Percentiles rank a stretch among this genome's conserved stretches.
These are phyloP conservation scores for Yponomeuta cagnagella DNA, from an alignment of 2,888 invertebrate species.

Conservation along the genomic window DNA sequence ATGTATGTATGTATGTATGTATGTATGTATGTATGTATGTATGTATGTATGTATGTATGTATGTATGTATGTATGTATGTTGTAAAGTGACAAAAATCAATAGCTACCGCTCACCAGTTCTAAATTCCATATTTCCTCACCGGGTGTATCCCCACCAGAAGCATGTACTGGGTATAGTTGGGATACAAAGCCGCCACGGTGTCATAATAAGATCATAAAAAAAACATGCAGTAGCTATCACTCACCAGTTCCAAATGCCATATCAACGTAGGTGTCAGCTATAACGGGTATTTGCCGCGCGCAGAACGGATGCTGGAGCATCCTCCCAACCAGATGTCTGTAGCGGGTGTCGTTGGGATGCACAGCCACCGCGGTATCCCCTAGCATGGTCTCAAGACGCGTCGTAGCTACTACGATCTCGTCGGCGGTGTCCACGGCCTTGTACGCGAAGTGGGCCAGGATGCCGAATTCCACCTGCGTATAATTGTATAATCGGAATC, in stretches of 20 bases:
- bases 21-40: no score
- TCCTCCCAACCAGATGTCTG: conserved; percentile 86
- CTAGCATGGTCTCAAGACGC: conserved; percentile 98
- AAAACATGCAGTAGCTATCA: neutral
- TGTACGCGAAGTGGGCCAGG: conserved; percentile 93
- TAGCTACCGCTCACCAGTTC: no score
- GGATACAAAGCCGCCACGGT: conserved; percentile 99
- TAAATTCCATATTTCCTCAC: no score
- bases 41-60: no score
- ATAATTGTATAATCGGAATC: neutral
- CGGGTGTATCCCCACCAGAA: no score
- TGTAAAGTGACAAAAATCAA: no score
- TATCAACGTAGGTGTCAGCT: conserved; percentile 95
- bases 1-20: no score
- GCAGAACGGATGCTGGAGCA: conserved; percentile 91
- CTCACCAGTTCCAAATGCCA: conserved; percentile 94
- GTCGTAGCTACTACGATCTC: conserved; percentile 97
- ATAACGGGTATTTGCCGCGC: conserved; percentile 90
- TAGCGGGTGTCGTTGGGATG: conserved; percentile 92
- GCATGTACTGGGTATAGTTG: conserved; percentile 74
- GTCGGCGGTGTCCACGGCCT: conserved; percentile 81
- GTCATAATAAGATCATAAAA: conserved; percentile 63
- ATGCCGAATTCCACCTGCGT: conserved; percentile 92
- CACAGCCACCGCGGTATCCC: conserved; percentile 98
- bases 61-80: no score